A percentile compares a stretch with the other conserved stretches of the same genome.
Evolutionary conservation across 2,797 vertebrate species (phyloP).

Genomic region (Bovichtus variegatus): DNA sequence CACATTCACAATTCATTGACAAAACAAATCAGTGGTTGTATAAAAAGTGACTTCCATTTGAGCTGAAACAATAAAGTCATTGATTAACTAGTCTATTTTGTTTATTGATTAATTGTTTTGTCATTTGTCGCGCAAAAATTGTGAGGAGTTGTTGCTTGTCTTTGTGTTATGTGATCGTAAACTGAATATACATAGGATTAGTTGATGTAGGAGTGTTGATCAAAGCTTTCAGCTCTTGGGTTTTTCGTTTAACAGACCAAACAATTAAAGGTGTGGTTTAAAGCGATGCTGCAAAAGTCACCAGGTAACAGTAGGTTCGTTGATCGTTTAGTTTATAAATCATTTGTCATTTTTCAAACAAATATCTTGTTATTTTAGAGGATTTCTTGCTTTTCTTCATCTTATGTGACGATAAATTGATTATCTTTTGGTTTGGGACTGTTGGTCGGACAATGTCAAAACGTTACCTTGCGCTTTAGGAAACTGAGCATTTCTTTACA

Average conservation of each 20-base stretch:
- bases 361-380: background rate
- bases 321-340: too few species aligned
- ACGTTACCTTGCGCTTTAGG: background rate
- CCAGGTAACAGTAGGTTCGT: background rate
- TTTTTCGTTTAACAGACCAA: background rate
- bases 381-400: background rate
- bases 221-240: too few species aligned
- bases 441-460: background rate
- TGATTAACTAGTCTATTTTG: background rate
- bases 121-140: background rate
- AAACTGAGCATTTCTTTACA: background rate
- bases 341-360: background rate
- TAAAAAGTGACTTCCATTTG: background rate
- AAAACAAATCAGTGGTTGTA: background rate
- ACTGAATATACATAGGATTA: background rate
- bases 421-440: background rate
- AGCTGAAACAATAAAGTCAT: background rate
- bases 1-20: background rate
- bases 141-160: background rate
- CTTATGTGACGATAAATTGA: background rate
- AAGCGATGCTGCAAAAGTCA: background rate
- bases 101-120: background rate
- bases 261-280: background rate
- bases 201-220: too few species aligned
- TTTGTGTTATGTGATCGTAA: background rate